Base-by-base conservation (phyloP, 2,113 vertebrate species). In the Athene cunicularia region DNA sequence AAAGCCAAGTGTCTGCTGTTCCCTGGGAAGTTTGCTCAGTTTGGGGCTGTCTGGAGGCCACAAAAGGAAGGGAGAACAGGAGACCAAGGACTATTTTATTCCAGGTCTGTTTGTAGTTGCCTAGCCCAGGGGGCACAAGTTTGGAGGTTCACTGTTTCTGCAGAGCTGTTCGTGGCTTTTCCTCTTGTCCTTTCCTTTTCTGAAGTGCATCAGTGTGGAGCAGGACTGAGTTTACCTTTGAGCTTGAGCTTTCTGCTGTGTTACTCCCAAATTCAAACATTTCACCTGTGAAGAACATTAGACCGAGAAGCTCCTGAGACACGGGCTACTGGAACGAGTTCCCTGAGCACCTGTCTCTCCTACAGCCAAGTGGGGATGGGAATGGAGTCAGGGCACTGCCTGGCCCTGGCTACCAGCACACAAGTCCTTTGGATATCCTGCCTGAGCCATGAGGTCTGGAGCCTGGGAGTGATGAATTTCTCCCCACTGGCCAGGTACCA, bases 281-380 rank as follows among this genome's bases (percentile, higher is more conserved):
- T 83, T 89, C 49, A 66, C 32, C 60, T 52, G 23, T 28, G 23
- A 68, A 76, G 20, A 94, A 68, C 22, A 47, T 76, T 14, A 91
- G 41, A 55, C 11, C 0, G 3, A 60, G 67, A 86, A 86, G 28
- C 63, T 89, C 35, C n/a, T 50, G 53, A 76, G 80, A 80, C 53
- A 72, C 0, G 0, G 47, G 32, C 62, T 33, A 75, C 19, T 37
- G 47, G 59, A 88, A 68, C 0, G 0, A 58, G 26, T 60, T 80
- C 63, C 26, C 68, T 17, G 33, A 37, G 39, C 6, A 3, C 49
- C 53, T 8, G 21, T 26, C 49, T 17, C n/a, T 62, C 23, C 35
- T 24, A 9, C 0, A 2, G 60, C n/a, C 77, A 92, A 70, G 47
- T 73, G 50, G 85, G 63, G 45, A 24, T 64, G 77, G 50, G 68